These are phyloP conservation scores for Nothoprocta pentlandii DNA, from an alignment of 2,113 vertebrate genomes.

Conservation along the genomic window DNA sequence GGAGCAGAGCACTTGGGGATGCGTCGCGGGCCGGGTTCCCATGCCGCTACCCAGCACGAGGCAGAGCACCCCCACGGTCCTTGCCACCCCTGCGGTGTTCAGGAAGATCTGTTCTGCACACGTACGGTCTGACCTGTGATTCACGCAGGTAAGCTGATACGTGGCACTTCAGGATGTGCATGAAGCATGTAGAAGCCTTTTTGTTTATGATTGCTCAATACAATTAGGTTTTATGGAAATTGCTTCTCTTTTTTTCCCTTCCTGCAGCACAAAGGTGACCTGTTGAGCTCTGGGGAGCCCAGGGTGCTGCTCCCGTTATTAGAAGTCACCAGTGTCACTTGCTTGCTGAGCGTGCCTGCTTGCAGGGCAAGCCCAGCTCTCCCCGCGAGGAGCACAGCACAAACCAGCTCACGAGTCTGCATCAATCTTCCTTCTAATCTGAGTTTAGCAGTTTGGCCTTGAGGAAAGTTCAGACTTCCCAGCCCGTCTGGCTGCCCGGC, in stretches of 20 bases:
- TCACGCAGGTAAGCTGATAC: not conserved
- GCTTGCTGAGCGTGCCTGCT: not conserved
- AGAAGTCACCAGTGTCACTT: not conserved
- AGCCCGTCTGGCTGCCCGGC: not conserved
- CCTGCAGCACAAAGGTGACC: not conserved
- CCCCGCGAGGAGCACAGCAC: not conserved
- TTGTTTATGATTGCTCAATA: constrained; percentile 16
- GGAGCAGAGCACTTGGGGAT: not conserved
- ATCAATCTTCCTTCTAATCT: not conserved
- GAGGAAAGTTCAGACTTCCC: no score
- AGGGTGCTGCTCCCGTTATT: not conserved
- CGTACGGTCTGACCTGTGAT: not conserved
- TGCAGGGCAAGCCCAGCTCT: not conserved
- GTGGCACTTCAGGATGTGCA: not conserved
- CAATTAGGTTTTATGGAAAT: not conserved
- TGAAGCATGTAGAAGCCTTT: not conserved
- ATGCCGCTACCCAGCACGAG: not conserved
- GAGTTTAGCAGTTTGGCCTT: not conserved
- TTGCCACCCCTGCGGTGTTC: not conserved
- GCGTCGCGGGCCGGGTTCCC: fast-evolving
- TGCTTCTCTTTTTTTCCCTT: not conserved
- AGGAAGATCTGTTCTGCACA: not conserved
- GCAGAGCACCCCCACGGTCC: not conserved
- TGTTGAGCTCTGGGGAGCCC: not conserved
- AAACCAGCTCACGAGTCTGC: not conserved